Base-by-base conservation (phyloP, 2,113 vertebrate species). In the Eptesicus fuscus region DNA sequence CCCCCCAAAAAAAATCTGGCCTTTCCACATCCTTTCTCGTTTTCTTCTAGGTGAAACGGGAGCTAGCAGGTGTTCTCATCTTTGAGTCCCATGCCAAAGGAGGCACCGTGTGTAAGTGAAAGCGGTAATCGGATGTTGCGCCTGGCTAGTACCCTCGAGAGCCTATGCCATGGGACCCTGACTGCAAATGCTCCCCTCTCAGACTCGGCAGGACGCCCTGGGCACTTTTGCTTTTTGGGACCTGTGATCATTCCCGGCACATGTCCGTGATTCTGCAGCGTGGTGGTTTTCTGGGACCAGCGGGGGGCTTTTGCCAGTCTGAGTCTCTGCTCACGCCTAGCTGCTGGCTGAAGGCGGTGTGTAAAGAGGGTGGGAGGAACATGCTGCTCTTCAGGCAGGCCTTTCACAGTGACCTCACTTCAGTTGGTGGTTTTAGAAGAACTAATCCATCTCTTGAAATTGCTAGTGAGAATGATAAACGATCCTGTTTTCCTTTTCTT, bases 81-180 rank as follows among this genome's bases (percentile, higher is more conserved):
- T 99, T 99, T 97, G 99, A 99, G 98, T 99, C 99, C 22, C 99
- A 99, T 88, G 98, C 99, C 71, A 99, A 99, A 98, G 98, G 99
- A 97, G 99, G 99, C 97, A 99, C 99, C 1, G 99, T 99, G 88
- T 98, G 99, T 99, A 98, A 99, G 99, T 99, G 89, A 95, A 96
- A 77, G 0, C 74, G 9, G 51, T 30, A 0, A 7, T 1, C 5
- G 22, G 40, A 40, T 4, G 0, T 4, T 6, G 13, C 7, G 3
- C n/a, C 83, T 37, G 23, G 14, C 25, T 4, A 6, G 7, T 4
- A 7, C 44, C 42, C 9, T 18, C 4, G 0, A 0, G 4, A 49
- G 3, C 51, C 7, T 18, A 2, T 25, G 37, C 23, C 61, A 2
- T 1, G 0, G 23, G 23, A 23, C n/a, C 76, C 59, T 65, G 80